Evolutionary conservation across 1,140 invertebrate genomes (phyloP).

Genomic region (Temnothorax longispinosus): DNA sequence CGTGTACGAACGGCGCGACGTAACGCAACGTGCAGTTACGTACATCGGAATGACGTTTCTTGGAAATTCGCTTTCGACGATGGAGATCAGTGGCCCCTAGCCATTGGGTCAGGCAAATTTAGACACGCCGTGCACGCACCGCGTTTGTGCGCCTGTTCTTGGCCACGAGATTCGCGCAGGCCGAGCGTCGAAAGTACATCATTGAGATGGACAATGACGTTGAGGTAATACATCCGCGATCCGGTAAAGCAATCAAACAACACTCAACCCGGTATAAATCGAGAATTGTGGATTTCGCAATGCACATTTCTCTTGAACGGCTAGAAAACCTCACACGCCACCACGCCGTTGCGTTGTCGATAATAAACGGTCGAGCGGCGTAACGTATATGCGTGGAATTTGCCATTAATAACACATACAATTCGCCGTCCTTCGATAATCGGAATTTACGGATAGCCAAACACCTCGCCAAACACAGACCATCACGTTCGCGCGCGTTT

Average conservation of each 20-base stretch:
- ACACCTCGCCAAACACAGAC: not conserved
- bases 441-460: conserved; percentile 10
- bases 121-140: conserved; percentile 39
- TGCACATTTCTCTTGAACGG: not conserved
- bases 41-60: conserved; percentile 58
- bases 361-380: conserved; percentile 25
- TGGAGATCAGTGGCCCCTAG: conserved; percentile 69
- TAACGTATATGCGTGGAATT: conserved; percentile 9
- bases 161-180: conserved; percentile 37
- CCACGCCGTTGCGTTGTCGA: not conserved
- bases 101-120: conserved; percentile 72
- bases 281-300: not conserved
- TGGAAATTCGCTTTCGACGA: conserved; percentile 71
- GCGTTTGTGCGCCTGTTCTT: conserved; percentile 34
- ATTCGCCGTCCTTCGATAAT: conserved; percentile 12
- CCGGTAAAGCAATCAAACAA: conserved; percentile 43
- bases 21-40: conserved; percentile 42
- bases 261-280: conserved; percentile 15
- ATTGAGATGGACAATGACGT: conserved; percentile 39
- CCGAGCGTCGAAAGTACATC: conserved; percentile 40
- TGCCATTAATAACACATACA: conserved; percentile 28
- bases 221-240: conserved; percentile 10
- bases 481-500: not conserved
- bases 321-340: not conserved
- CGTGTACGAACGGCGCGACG: not conserved